A percentile compares a stretch with the other conserved stretches of the same genome.
Evolutionary conservation across 2,888 invertebrate species (phyloP).

Genomic region (Buathra laborator): DNA sequence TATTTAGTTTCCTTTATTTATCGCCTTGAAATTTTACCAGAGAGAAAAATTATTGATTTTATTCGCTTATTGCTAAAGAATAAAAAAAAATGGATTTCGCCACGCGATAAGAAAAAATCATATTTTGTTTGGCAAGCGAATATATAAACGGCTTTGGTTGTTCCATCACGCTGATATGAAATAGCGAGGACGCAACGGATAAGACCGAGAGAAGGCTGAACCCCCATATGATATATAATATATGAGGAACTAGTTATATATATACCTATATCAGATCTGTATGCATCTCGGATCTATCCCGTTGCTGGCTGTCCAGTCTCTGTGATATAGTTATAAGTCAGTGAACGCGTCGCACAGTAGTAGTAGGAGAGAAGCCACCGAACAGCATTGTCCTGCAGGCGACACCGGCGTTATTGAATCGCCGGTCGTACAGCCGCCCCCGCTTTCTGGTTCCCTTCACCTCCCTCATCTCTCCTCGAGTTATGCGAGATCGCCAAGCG

Average conservation of each 20-base stretch:
- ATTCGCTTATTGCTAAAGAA: neutral
- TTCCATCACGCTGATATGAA: slow-evolving; percentile 54
- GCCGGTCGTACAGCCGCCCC: slow-evolving; percentile 41
- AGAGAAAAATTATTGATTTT: too few species aligned
- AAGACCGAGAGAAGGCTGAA: slow-evolving; percentile 47
- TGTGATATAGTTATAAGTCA: slow-evolving; percentile 58
- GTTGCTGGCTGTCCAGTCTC: slow-evolving; percentile 51
- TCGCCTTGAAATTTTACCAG: too few species aligned
- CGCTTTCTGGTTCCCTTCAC: slow-evolving; percentile 44
- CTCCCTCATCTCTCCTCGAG: slow-evolving; percentile 33
- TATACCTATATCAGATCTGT: slow-evolving; percentile 26
- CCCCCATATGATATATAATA: slow-evolving; percentile 59
- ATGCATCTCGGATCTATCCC: slow-evolving; percentile 61
- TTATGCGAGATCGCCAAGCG: slow-evolving; percentile 69
- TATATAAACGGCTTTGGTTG: slow-evolving; percentile 49
- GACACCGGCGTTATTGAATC: slow-evolving; percentile 73
- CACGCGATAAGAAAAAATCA: neutral
- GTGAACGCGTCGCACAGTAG: slow-evolving; percentile 46
- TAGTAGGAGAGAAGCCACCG: slow-evolving; percentile 35
- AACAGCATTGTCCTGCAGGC: slow-evolving; percentile 71
- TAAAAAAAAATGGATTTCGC: slow-evolving; percentile 8
- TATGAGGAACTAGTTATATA: slow-evolving; percentile 51
- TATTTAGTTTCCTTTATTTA: too few species aligned
- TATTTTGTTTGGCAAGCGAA: slow-evolving; percentile 38
- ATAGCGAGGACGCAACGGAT: slow-evolving; percentile 39